Evolutionary conservation across 2,797 vertebrate species (phyloP).

Genomic region (Apogon hyalosoma): DNA sequence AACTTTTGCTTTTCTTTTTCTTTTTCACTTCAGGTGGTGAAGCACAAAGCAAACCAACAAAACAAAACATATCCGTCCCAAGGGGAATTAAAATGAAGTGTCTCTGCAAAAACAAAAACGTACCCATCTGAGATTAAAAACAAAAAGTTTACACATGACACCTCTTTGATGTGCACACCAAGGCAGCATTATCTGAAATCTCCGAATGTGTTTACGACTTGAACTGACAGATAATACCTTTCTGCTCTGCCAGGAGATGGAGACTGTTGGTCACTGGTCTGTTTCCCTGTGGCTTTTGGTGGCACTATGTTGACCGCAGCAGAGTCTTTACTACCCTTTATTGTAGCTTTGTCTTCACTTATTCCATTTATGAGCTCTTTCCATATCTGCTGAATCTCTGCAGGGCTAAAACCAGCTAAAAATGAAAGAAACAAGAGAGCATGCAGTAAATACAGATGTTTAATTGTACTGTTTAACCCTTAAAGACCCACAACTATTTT

Average conservation of each 20-base stretch:
- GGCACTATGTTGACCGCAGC: conserved; percentile 83
- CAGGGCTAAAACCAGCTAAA: conserved; percentile 87
- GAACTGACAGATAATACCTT: conserved; percentile 78
- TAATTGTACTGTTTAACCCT: no score
- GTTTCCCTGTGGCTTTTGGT: conserved; percentile 85
- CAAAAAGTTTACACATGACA: conserved; percentile 56
- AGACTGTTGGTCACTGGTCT: conserved; percentile 85
- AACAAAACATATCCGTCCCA: conserved; percentile 52
- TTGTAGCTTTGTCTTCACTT: conserved; percentile 86
- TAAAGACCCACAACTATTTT: no score
- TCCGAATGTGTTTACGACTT: conserved; percentile 12
- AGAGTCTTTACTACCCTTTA: conserved; percentile 85
- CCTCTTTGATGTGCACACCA: conserved; percentile 67
- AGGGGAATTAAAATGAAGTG: conserved; percentile 66
- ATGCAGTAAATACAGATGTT: no score
- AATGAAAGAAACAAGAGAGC: background rate
- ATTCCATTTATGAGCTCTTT: conserved; percentile 90
- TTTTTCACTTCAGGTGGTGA: conserved; percentile 43
- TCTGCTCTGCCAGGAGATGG: conserved; percentile 85
- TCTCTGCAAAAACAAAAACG: conserved; percentile 57
- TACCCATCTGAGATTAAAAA: conserved; percentile 32
- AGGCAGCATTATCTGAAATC: conserved; percentile 25
- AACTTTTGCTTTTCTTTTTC: conserved; percentile 55
- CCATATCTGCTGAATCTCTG: conserved; percentile 93
- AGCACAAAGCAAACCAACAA: conserved; percentile 68